Base-by-base conservation (phyloP, 2,888 invertebrate genomes). In the Hypomecis atomaria region DNA sequence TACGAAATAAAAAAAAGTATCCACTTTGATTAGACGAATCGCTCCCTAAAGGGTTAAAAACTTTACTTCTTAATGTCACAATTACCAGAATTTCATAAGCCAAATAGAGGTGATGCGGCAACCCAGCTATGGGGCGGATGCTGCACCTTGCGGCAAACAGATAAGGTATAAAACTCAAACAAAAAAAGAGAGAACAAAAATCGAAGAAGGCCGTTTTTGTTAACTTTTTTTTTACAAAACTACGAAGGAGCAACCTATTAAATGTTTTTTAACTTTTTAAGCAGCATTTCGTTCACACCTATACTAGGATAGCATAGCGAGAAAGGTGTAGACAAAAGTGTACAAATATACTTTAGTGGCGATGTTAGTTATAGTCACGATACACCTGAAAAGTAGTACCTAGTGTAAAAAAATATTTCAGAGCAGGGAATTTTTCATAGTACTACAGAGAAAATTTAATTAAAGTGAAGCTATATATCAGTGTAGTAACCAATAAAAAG, bases 251-350 rank as follows among this genome's bases (percentile, higher is more conserved):
- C 7, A 10, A 4, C 38, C 34, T 10, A 40, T 33, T 8, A 40
- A 40, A 40, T n/a, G 13, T 8, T 37, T n/a, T 13, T 23, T 23
- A 49, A 34, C 2, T 11, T 49, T 37, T 37, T 11, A 7, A 40
- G 38, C 44, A 45, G 38, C 57, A 70, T 72, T 73, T 72, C 71
- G 72, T 78, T 81, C 79, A 74, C 79, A 80, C 70, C 72, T 69
- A 62, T 67, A 79, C 71, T 66, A 71, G 76, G 65, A 50, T 65
- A 69, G 55, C 75, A 80, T 72, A 62, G 67, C 53, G 36, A 47
- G 50, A 33, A 40, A 55, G 66, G n/a, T 49, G 52, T 36, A 40
- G 40, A 13, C 5, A 52, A 23, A 52, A 5, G 13, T 23, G 10
- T n/a, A n/a, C 10, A 0, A 10, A n/a, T 6, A 2, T 10, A 37